Base-by-base conservation (phyloP, 1,140 invertebrate species). In the Latrodectus geometricus region DNA sequence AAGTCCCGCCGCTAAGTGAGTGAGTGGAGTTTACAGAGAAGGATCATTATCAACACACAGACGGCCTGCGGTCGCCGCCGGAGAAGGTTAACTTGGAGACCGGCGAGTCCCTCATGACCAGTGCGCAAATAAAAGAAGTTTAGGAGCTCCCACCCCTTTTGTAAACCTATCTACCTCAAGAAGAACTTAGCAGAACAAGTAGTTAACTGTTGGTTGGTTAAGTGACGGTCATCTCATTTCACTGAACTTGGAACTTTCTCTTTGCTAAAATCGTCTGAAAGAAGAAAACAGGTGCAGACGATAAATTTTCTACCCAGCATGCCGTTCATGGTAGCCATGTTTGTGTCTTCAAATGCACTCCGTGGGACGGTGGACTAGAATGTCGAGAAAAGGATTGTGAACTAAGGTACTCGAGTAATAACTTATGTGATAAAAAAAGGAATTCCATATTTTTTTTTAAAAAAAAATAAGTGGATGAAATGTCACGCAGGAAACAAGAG, bases 401-500 rank as follows among this genome's bases (percentile, higher is more conserved):
- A 72, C 35, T 49, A 20, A 68, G 48, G 74, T 54, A 23, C 48
- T 15, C 12, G 48, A 61, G 14, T 12, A 17, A 52, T 52, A 70
- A 14, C 82, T 74, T 70, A 86, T 78, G 83, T 70, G 50, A 56
- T 56, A 73, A 21, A 73, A 49, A 61, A 49, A 68, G 66, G 50
- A 50, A 56, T 17, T 49, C 9, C 20, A 56, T 12, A 15, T 73
- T 73, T 52, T 73, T 77, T 77, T 56, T 61, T 8, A 49, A 50
- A 21, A 21, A 56, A 82, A 48, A 17, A 73, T 54, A 73, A 87
- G 75, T 68, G 61, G 81, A 84, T 88, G 88, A 88, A 83, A 89
- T 89, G 88, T 89, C 88, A 87, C 82, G 88, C 50, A 88, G 88
- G 52, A 89, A 89, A 76, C 88, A 89, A 84, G 88, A 89, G 77